Base-by-base conservation (phyloP, 2,113 vertebrate genomes). In the Brachyhypopomus gauderio region DNA sequence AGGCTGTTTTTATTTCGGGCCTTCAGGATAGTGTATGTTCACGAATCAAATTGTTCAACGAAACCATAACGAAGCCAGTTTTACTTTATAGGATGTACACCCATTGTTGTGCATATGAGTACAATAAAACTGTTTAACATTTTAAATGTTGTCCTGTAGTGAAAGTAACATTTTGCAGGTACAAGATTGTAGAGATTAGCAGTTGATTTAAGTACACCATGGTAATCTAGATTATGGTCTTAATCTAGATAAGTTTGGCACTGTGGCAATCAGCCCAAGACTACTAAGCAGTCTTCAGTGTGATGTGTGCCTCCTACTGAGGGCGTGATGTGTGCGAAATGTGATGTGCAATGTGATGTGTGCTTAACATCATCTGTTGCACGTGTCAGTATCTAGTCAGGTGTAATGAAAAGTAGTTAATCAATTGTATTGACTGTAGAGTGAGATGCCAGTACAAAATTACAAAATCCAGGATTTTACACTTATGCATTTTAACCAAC, bases 161-260 rank as follows among this genome's bases (percentile, higher is more conserved):
- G 66, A 72, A 25, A 30, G 73, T 55, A 11, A 59, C 34, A 6
- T 59, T 64, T 66, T 36, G 38, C 63, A 60, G 69, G 79, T 72
- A 76, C 55, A 69, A 75, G 82, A 72, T 45, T 81, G 38, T 59
- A 83, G 71, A 84, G 86, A 87, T 90, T 88, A 85, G 63, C 86
- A 84, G 84, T 86, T 89, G 89, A 86, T 89, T 90, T 90, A 87
- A 88, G 86, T 80, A 83, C 86, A 2, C 62, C 71, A 83, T 78
- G 82, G 80, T 91, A 91, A 91, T 69, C 70, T 86, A 79, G 87
- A 85, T 89, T 89, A 91, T 93, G 86, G 63, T 77, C 85, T 93
- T 90, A 92, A 82, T n/a, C n/a, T 79, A 86, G 90, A 90, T 92
- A 88, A 84, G 84, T 87, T 74, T 76, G 84, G 86, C 85, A 86